These are phyloP conservation scores for Microcaecilia unicolor DNA, from an alignment of 2,797 vertebrate species.

Conservation along the genomic window DNA sequence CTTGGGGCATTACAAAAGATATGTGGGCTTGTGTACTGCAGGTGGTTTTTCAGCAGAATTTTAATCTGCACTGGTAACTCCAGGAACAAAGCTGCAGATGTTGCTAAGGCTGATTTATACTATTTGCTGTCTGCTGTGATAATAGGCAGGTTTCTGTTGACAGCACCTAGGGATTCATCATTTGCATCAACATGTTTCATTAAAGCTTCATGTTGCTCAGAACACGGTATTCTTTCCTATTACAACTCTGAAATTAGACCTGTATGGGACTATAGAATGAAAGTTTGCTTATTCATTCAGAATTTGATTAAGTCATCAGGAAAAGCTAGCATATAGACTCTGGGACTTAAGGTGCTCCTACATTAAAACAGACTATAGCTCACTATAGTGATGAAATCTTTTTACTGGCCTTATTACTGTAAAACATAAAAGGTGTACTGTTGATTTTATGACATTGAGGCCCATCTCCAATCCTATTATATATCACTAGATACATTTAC, in stretches of 20 bases:
- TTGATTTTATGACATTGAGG: no score
- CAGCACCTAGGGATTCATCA: neutral
- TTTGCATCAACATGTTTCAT: neutral
- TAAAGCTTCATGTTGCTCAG: neutral
- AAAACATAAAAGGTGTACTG: no score
- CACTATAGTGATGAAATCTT: no score
- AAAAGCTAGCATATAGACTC: no score
- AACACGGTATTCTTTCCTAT: rapidly evolving
- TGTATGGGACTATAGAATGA: neutral
- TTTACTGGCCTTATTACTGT: no score
- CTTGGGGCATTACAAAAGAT: neutral
- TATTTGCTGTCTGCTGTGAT: neutral
- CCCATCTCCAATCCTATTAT: no score
- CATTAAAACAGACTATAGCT: no score
- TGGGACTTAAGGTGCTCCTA: no score
- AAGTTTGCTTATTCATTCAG: neutral
- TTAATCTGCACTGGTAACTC: neutral
- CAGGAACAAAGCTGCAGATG: neutral
- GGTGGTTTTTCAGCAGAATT: neutral
- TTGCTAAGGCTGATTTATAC: neutral
- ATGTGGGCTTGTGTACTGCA: neutral
- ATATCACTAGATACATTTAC: no score
- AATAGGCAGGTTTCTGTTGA: neutral
- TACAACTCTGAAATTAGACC: neutral
- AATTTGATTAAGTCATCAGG: neutral